Conservation (phyloP, 2,113 vertebrate genomes). For the Herpailurus yagouaroundi region DNA sequence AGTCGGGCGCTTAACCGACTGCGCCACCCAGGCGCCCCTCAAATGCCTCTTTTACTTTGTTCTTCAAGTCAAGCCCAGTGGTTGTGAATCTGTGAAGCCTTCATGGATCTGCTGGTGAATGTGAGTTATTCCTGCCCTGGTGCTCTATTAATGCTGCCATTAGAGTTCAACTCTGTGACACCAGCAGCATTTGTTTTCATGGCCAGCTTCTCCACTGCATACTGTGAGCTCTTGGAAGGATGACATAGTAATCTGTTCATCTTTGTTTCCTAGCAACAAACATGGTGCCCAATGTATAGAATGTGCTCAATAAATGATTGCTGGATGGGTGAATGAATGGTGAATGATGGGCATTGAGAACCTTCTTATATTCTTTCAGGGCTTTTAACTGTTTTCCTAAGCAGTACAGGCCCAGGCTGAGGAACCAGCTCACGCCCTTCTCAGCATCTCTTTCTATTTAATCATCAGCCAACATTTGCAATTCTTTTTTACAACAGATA, state of each 20-base stretch:
- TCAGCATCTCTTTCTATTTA: not conserved
- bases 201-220: not conserved
- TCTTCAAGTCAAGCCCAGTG: not conserved
- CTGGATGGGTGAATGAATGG: not conserved
- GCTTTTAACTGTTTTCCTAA: not conserved
- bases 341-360: not conserved
- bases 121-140: not conserved
- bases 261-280: not conserved
- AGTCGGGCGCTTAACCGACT: too few relatives aligned
- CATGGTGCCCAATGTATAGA: not conserved
- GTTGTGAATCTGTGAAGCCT: not conserved
- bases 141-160: rapidly evolving
- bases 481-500: not conserved
- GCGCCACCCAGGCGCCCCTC: too few relatives aligned
- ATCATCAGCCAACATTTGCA: not conserved
- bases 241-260: not conserved
- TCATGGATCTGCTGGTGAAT: not conserved
- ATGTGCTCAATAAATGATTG: not conserved
- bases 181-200: not conserved
- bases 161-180: not conserved
- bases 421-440: not conserved
- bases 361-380: not conserved
- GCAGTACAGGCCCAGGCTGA: not conserved
- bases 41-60: not conserved
- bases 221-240: not conserved